Conservation (phyloP, 2,113 vertebrate genomes). For the human (Homo sapiens) region GRCh38 chr11:76243001-76243500, state of each 20-base stretch:
- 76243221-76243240: fast-evolving
- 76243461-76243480: background rate
- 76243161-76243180: background rate
- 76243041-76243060: background rate
- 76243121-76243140: background rate
- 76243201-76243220: background rate
- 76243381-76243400: background rate
- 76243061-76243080: background rate
- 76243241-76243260: background rate
- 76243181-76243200: background rate
- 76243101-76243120: background rate
- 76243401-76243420: background rate
- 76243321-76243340: too few relatives aligned
- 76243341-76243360: background rate
- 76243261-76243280: background rate
- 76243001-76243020: background rate
- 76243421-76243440: background rate
- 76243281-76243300: background rate
- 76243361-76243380: background rate
- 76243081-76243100: background rate
- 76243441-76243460: background rate
- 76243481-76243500: background rate
- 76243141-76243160: background rate
- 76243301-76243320: too few relatives aligned
- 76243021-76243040: background rate